These are phyloP conservation scores for Aplodontia rufa DNA, from an alignment of 2,113 vertebrate species.

Conservation along the genomic window DNA sequence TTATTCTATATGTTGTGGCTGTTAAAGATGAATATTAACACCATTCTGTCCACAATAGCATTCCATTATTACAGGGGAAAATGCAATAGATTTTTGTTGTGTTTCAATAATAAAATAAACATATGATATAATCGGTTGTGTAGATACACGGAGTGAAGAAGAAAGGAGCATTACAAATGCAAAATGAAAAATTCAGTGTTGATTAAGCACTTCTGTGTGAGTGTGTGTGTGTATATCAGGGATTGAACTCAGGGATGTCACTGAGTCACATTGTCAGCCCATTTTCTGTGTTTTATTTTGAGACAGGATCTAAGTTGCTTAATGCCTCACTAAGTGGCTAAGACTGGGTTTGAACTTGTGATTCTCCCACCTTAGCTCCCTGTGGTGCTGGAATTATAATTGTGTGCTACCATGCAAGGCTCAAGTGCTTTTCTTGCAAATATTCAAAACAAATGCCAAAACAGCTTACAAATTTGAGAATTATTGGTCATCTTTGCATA, in stretches of 20 bases:
- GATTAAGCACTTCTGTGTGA: not conserved
- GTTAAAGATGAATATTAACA: not conserved
- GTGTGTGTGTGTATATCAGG: too few species aligned
- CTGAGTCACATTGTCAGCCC: too few species aligned
- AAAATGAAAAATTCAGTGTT: not conserved
- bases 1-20: not conserved
- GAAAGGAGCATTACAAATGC: not conserved
- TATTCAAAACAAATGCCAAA: not conserved
- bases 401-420: too few species aligned
- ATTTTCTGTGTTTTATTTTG: too few species aligned
- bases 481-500: not conserved
- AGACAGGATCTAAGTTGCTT: too few species aligned
- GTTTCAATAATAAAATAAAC: not conserved
- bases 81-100: not conserved
- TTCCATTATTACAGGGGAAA: not conserved
- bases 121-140: not conserved
- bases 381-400: too few species aligned
- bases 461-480: not conserved
- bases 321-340: too few species aligned
- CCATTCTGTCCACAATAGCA: not conserved
- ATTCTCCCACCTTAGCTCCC: too few species aligned
- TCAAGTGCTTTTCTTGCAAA: too few species aligned
- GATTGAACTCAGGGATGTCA: too few species aligned
- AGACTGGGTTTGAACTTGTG: too few species aligned
- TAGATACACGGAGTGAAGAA: not conserved